phyloP scores from a whole-genome alignment of 2,113 vertebrate genomes.

The Pica pica region DNA sequence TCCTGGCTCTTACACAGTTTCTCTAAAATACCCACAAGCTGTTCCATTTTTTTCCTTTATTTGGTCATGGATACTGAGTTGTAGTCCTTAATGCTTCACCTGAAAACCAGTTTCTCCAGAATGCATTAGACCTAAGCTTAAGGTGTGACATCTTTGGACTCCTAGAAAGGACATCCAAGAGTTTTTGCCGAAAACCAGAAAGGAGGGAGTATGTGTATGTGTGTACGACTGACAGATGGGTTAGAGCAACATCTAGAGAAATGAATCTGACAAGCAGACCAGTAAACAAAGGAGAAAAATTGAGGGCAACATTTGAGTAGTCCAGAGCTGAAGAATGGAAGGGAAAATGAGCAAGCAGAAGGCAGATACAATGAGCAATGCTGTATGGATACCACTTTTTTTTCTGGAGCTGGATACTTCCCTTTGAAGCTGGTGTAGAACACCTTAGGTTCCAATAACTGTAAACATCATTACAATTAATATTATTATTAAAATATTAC shows the following conservation, averaged over 20 bases:
- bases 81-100: not conserved
- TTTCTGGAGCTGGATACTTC: not conserved
- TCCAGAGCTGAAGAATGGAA: not conserved
- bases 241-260: not conserved
- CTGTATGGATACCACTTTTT: not conserved
- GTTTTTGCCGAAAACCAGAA: not conserved
- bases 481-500: not conserved
- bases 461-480: not conserved
- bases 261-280: not conserved
- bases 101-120: not conserved
- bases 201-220: accelerated
- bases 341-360: not conserved
- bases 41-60: not conserved
- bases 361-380: not conserved
- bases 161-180: not conserved
- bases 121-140: not conserved
- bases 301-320: not conserved
- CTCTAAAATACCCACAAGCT: not conserved
- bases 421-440: not conserved
- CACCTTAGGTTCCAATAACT: not conserved
- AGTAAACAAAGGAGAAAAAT: not conserved
- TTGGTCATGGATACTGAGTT: not conserved
- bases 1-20: not conserved
- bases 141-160: not conserved
- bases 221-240: not conserved